Percentiles rank a stretch among this genome's conserved stretches.
phyloP scores from a whole-genome alignment of 2,113 vertebrate genomes.

The Gallinago undulata region DNA sequence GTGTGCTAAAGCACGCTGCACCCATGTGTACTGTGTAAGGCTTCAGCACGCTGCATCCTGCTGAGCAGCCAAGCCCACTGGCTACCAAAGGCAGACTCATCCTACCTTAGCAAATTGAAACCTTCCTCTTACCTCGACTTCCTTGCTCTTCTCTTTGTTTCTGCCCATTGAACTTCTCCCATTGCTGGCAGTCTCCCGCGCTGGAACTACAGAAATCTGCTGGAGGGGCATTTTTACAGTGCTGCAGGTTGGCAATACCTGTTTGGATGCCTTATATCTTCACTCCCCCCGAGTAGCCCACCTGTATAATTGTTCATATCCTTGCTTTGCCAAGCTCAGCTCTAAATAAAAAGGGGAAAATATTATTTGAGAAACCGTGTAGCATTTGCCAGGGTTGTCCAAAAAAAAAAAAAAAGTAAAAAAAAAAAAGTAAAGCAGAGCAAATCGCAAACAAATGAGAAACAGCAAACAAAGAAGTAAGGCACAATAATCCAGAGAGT shows the following conservation, averaged over 20 bases:
- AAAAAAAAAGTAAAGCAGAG: slow-evolving; percentile 4
- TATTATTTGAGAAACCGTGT: slow-evolving; percentile 64
- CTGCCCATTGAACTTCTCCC: slow-evolving; percentile 81
- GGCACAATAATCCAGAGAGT: slow-evolving; percentile 47
- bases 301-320: slow-evolving; percentile 79
- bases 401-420: neutral
- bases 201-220: slow-evolving; percentile 90
- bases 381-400: slow-evolving; percentile 45
- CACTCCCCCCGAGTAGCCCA: slow-evolving; percentile 73
- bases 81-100: neutral
- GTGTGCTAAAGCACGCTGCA: neutral
- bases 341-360: slow-evolving; percentile 75
- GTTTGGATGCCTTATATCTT: slow-evolving; percentile 73
- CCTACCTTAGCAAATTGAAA: neutral
- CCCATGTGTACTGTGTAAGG: neutral
- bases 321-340: slow-evolving; percentile 72
- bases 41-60: neutral
- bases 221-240: slow-evolving; percentile 87
- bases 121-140: slow-evolving; percentile 84
- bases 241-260: slow-evolving; percentile 70
- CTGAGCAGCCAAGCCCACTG: neutral
- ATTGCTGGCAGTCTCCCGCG: slow-evolving; percentile 79
- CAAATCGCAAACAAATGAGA: neutral
- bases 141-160: slow-evolving; percentile 87
- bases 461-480: neutral